These are phyloP conservation scores for Lampropteryx suffumata DNA, from an alignment of 2,888 invertebrate genomes.

Conservation along the genomic window DNA sequence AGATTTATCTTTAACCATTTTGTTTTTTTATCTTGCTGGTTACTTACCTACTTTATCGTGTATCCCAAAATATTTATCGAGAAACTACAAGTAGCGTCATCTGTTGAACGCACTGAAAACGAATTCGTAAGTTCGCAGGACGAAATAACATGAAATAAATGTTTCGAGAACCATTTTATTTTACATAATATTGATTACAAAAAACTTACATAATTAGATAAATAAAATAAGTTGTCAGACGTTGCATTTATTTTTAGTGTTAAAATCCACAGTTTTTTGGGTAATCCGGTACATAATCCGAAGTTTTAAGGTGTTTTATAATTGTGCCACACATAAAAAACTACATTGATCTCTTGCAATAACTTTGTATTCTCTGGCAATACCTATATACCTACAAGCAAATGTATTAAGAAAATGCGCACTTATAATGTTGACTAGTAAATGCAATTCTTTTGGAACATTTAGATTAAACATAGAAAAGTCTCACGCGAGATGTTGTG, in stretches of 20 bases:
- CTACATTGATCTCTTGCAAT: too few species aligned
- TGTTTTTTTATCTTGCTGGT: too few species aligned
- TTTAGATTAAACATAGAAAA: slow-evolving; percentile 92
- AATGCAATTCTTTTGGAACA: slow-evolving; percentile 39
- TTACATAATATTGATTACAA: slow-evolving; percentile 2
- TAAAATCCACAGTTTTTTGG: not conserved
- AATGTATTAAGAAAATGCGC: slow-evolving; percentile 14
- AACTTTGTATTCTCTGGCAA: too few species aligned
- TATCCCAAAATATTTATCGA: not conserved
- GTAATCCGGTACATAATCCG: not conserved
- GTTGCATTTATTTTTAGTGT: not conserved
- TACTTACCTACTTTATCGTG: too few species aligned
- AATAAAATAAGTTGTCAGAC: not conserved
- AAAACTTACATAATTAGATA: not conserved
- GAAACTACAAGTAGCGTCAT: slow-evolving; percentile 23
- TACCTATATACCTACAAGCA: not conserved
- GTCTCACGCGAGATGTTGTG: slow-evolving; percentile 95
- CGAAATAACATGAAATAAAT: not conserved
- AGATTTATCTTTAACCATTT: slow-evolving; percentile 2
- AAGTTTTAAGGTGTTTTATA: too few species aligned
- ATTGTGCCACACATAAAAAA: too few species aligned
- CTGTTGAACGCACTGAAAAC: slow-evolving; percentile 6
- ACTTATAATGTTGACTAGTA: slow-evolving; percentile 55
- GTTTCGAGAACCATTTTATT: slow-evolving; percentile 14
- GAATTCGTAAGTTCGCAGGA: too few species aligned